These are phyloP conservation scores for Pissodes strobi DNA, from an alignment of 1,140 invertebrate genomes.

Conservation along the genomic window DNA sequence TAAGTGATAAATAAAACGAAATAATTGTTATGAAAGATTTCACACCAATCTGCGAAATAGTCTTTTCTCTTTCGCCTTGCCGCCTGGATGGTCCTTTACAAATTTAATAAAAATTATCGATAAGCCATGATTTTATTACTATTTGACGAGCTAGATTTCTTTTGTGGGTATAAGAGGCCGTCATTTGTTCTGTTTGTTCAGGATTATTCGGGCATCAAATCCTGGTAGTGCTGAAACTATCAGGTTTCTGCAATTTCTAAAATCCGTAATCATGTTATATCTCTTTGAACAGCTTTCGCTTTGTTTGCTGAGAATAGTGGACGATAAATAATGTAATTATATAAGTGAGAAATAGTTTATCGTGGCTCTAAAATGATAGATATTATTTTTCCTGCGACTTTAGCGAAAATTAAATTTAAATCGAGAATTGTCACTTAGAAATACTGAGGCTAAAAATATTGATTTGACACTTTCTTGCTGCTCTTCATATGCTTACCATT, in stretches of 20 bases:
- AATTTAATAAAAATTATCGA: slow-evolving; percentile 24
- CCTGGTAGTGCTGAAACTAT: slow-evolving; percentile 32
- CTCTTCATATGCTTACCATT: too few relatives aligned
- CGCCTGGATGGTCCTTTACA: neutral
- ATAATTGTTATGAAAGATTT: slow-evolving; percentile 4
- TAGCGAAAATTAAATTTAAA: too few relatives aligned
- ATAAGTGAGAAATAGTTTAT: too few relatives aligned
- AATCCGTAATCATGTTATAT: slow-evolving; percentile 13
- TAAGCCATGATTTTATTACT: slow-evolving; percentile 19
- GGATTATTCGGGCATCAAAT: slow-evolving; percentile 32
- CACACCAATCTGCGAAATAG: slow-evolving; percentile 12
- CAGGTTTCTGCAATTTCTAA: slow-evolving; percentile 37
- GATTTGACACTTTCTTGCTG: too few relatives aligned
- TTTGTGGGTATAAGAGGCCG: slow-evolving; percentile 12
- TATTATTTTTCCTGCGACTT: too few relatives aligned
- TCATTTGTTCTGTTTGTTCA: slow-evolving; percentile 32
- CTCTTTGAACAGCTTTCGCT: slow-evolving; percentile 10
- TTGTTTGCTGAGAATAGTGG: neutral
- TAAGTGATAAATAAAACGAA: neutral
- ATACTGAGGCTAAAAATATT: too few relatives aligned
- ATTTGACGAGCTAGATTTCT: slow-evolving; percentile 14
- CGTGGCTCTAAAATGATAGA: too few relatives aligned
- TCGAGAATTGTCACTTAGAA: too few relatives aligned
- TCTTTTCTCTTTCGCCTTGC: neutral
- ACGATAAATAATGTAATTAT: too few relatives aligned